Conservation (phyloP, 2,888 invertebrate genomes). For the Helicoverpa assulta region DNA sequence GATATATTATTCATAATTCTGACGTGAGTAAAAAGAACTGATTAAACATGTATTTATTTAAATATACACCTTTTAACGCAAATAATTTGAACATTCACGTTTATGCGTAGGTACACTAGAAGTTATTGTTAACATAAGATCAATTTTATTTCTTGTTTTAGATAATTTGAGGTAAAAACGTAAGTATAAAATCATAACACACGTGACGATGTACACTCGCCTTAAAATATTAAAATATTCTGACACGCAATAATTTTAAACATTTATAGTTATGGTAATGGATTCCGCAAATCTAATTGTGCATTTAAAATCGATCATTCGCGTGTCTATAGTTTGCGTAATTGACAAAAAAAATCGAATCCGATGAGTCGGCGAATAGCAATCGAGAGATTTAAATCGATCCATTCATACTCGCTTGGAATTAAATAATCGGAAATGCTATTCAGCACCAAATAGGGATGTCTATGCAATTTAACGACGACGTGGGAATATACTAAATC, state of each 20-base stretch:
- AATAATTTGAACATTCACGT: not conserved
- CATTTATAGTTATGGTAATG: slow-evolving; percentile 56
- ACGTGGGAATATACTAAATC: slow-evolving; percentile 1
- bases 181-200: not conserved
- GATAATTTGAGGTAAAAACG: not conserved
- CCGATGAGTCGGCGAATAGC: slow-evolving; percentile 45
- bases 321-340: slow-evolving; percentile 69
- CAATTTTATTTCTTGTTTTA: too few relatives aligned
- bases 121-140: not conserved
- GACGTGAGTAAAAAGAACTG: not conserved
- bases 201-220: slow-evolving; percentile 32
- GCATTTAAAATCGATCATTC: slow-evolving; percentile 66
- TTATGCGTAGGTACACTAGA: not conserved
- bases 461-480: slow-evolving; percentile 13
- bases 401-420: slow-evolving; percentile 55
- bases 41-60: not conserved
- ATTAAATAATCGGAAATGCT: slow-evolving; percentile 33
- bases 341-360: slow-evolving; percentile 50
- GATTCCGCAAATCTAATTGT: slow-evolving; percentile 63
- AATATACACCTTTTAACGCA: not conserved
- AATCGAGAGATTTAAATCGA: slow-evolving; percentile 48
- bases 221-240: slow-evolving; percentile 51
- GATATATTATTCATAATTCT: not conserved
- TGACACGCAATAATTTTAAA: slow-evolving; percentile 62
- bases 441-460: slow-evolving; percentile 28